Base-by-base conservation (phyloP, 2,888 invertebrate species). In the Melangyna quadrimaculata region DNA sequence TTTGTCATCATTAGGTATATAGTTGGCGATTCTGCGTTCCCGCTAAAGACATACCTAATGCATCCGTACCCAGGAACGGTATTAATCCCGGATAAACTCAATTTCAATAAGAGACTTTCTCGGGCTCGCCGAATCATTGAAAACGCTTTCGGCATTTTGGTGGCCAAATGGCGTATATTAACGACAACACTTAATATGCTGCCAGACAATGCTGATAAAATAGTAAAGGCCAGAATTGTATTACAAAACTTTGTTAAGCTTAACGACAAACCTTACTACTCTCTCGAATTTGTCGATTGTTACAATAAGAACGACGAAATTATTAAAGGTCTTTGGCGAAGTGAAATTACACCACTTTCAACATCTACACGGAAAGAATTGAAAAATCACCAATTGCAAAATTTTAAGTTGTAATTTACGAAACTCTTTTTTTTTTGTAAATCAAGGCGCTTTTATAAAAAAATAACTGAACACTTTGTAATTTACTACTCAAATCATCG, bases 91-190 rank as follows among this genome's bases (percentile, higher is more conserved):
- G 57, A 67, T 19, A 32, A 32, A 12, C 10, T 29, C 3, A 67
- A 51, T 29, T 84, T 75, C n/a, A 80, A 84, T 57, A 35, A 80
- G 55, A 77, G 88, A 69, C 77, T 88, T 27, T 84, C 80, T 27
- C 55, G 84, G 37, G 87, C 78, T 71, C 80, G 87, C 37, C 70
- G 83, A 59, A n/a, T 71, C 6, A 72, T 67, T n/a, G 72, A 86
- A 61, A 81, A 81, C 43, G 77, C 78, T 9, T 88, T 88, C 83
- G 88, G 88, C 17, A 88, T 88, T 73, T 71, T 80, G 19, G 65
- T 63, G 6, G 37, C 69, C 5, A 59, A 72, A 12, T 77, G 75
- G 71, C 51, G 65, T 17, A 57, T 73, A 14, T 17, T 79, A 14
- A 27, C 48, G 24, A 63, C 35, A 24, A 53, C 72, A 5, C 55